Conservation (phyloP, 2,888 invertebrate species). For the Oithona nana region DNA sequence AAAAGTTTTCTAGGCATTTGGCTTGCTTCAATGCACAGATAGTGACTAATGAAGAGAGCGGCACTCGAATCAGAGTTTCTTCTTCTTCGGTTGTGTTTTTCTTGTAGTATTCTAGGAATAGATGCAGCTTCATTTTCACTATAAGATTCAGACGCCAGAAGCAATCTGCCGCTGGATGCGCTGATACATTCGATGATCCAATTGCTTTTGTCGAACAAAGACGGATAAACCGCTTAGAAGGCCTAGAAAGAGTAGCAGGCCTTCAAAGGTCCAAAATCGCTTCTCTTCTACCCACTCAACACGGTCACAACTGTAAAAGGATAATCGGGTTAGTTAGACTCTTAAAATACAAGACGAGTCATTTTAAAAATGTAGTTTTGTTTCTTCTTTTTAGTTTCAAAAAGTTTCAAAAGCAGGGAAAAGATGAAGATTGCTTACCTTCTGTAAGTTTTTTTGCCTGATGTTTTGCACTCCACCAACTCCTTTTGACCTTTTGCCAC, state of each 20-base stretch:
- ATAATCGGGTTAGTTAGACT: too few relatives aligned
- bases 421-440: conserved; percentile 33
- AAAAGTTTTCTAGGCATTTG: too few relatives aligned
- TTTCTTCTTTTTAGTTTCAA: not conserved
- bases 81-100: too few relatives aligned
- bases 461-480: conserved; percentile 50
- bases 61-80: not conserved
- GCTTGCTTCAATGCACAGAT: not conserved
- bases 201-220: conserved; percentile 41
- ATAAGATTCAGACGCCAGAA: conserved; percentile 29
- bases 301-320: conserved; percentile 52
- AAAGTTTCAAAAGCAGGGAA: not conserved
- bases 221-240: conserved; percentile 44
- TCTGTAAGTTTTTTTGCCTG: conserved; percentile 49
- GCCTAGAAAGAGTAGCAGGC: conserved; percentile 44
- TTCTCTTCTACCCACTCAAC: conserved; percentile 65
- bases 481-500: conserved; percentile 65
- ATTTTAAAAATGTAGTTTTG: not conserved
- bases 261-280: conserved; percentile 63
- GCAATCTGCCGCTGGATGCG: conserved; percentile 46
- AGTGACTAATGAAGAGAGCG: not conserved
- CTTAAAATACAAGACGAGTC: too few relatives aligned
- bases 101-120: not conserved
- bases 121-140: not conserved
- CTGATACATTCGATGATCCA: conserved; percentile 45